Evolutionary conservation across 2,797 vertebrate genomes (phyloP).

Genomic region (Sebastes diploproa): DNA sequence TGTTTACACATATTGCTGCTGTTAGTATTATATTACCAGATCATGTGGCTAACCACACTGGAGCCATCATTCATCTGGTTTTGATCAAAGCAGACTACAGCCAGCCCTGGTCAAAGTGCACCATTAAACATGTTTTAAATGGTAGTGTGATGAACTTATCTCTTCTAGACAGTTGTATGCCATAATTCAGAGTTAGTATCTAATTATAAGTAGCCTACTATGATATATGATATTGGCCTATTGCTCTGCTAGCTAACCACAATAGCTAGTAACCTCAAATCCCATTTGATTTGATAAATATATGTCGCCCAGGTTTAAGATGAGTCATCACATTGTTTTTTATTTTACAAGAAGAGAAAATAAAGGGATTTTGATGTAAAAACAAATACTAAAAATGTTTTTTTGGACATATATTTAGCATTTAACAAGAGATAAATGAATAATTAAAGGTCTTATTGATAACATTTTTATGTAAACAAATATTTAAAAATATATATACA

Average conservation of each 20-base stretch:
- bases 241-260: background rate
- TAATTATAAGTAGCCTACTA: background rate
- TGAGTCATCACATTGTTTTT: background rate
- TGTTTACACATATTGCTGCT: background rate
- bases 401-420: too few species aligned
- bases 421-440: background rate
- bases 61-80: background rate
- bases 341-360: background rate
- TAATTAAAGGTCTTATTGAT: too few species aligned
- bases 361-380: background rate
- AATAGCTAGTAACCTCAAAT: background rate
- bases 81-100: constrained; percentile 16
- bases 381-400: background rate
- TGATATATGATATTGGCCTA: background rate
- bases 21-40: background rate
- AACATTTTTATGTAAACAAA: too few species aligned
- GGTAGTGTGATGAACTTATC: background rate
- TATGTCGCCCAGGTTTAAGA: background rate
- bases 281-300: too few species aligned
- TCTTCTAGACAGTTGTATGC: background rate
- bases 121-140: background rate
- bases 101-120: constrained; percentile 14
- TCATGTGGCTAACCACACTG: constrained; percentile 1
- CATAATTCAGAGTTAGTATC: background rate
- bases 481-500: too few species aligned